Base-by-base conservation (phyloP, 1,140 invertebrate genomes). In the Himalopsyche phryganea region DNA sequence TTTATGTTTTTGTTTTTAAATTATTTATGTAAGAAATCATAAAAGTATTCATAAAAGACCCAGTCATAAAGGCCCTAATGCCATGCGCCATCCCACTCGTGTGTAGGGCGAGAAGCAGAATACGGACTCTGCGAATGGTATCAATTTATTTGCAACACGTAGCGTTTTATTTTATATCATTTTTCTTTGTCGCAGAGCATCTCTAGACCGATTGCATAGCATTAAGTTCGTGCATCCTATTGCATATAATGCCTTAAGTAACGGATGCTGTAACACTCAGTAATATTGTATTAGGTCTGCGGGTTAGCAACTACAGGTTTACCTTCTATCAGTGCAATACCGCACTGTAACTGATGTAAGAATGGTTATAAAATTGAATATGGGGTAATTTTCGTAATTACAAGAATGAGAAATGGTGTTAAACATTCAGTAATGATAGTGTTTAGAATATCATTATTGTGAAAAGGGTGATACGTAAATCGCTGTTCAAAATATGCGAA, bases 161-260 rank as follows among this genome's bases (percentile, higher is more conserved):
- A 28, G 23, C 23, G 23, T 28, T 28, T 28, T 28, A 28, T 28
- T 28, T 28, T 28, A 28, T 28, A 28, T 5, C 23, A 28, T 54
- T 38, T 17, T 19, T 46, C 50, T 38, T 52, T 23, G 15, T 40
- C 50, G 18, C 42, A 15, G 51, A 6, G 50, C 4, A 36, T 35
- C 50, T 45, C 42, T 48, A 45, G 45, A 48, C 53, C 54, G 47
- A 57, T 57, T 57, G 54, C 54, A 57, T 56, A 35, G 14, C 36
- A 56, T 57, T 44, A 48, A 20, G 28, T 32, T 60, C 58, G 58
- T 60, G 58, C 58, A 41, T 60, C 58, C 32, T 45, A 54, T 49
- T 42, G 58, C 57, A 52, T 44, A 50, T 59, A 60, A 54, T 60
- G 50, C 23, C 57, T 42, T 0, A 17, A 28, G 36, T 5, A 40